These are phyloP conservation scores for Archips crataeganus DNA, from an alignment of 2,888 invertebrate species.

Conservation along the genomic window DNA sequence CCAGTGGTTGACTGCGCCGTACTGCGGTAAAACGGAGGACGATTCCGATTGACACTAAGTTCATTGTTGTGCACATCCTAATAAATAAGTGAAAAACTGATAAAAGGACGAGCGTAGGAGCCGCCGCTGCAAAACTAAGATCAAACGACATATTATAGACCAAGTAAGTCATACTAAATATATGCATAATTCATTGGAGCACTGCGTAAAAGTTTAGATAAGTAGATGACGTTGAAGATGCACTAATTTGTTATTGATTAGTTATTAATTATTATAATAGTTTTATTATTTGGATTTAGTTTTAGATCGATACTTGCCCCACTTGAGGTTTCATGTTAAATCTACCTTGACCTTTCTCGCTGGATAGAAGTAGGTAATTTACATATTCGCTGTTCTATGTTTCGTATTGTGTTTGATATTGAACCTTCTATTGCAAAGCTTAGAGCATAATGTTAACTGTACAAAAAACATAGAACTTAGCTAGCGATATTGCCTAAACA, in stretches of 20 bases:
- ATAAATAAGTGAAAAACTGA: conserved; percentile 21
- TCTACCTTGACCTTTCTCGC: conserved; percentile 39
- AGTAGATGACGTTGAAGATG: not conserved
- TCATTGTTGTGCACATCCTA: conserved; percentile 35
- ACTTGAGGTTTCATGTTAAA: conserved; percentile 37
- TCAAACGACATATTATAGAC: not conserved
- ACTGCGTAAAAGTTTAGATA: not conserved
- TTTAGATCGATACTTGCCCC: conserved; percentile 31
- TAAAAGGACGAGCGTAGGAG: not conserved
- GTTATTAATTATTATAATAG: not conserved
- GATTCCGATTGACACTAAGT: conserved; percentile 30
- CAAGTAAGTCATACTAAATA: not conserved
- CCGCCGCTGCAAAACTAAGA: not conserved
- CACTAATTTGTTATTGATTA: not conserved
- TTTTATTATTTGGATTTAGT: not conserved
- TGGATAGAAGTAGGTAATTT: conserved; percentile 29
- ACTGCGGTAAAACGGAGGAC: conserved; percentile 37
- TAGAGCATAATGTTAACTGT: not conserved
- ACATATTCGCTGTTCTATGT: conserved; percentile 22
- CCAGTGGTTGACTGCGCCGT: conserved; percentile 39
- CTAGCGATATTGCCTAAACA: not conserved
- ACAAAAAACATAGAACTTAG: not conserved
- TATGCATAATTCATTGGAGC: not conserved
- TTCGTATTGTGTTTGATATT: not conserved
- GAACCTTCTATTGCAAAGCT: not conserved